These are phyloP conservation scores for Axis porcinus DNA, from an alignment of 2,113 vertebrate species.

Conservation along the genomic window DNA sequence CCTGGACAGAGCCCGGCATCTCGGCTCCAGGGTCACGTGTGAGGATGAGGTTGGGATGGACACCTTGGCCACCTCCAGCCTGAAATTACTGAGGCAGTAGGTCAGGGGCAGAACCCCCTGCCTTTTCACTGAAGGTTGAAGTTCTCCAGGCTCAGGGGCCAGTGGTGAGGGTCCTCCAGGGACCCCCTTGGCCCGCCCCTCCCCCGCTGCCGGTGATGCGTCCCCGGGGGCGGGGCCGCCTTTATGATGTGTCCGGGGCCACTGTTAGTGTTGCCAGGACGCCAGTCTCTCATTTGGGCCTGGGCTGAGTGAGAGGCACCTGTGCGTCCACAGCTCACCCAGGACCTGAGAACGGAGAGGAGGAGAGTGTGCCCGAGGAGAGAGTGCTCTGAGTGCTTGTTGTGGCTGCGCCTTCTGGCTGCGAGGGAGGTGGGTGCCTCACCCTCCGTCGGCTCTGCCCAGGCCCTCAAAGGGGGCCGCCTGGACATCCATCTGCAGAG, in stretches of 20 bases:
- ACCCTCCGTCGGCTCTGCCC: background rate
- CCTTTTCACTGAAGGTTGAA: background rate
- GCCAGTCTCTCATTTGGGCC: background rate
- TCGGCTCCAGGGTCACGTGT: background rate
- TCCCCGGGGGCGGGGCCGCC: background rate
- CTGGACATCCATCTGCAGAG: background rate
- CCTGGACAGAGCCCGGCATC: background rate
- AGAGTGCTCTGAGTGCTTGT: rapidly evolving
- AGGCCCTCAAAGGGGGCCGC: background rate
- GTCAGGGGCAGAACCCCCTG: background rate
- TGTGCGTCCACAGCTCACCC: rapidly evolving
- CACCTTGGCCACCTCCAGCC: rapidly evolving
- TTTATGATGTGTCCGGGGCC: background rate
- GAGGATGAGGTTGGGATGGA: background rate
- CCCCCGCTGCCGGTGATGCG: background rate
- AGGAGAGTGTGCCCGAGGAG: background rate
- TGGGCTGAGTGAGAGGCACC: background rate
- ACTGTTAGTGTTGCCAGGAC: background rate
- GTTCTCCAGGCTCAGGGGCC: background rate
- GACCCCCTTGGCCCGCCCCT: background rate
- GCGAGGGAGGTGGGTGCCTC: background rate
- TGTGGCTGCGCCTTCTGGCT: rapidly evolving
- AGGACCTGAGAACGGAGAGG: background rate
- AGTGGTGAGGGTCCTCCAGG: rapidly evolving
- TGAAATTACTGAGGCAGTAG: background rate